Base-by-base conservation (phyloP, 2,113 vertebrate species). In the Semnornis frantzii region DNA sequence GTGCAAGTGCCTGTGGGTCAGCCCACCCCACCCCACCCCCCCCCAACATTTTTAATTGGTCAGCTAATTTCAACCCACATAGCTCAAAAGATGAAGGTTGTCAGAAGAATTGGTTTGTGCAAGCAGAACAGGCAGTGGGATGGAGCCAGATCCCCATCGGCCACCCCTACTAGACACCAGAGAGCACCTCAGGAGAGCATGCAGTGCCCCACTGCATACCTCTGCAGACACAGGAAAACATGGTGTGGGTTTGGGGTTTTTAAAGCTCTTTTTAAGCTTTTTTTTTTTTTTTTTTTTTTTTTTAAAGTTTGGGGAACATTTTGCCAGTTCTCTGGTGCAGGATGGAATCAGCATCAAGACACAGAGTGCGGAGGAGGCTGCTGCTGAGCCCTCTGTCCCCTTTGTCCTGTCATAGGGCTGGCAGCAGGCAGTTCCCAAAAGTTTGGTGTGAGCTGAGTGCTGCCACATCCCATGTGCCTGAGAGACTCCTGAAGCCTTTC, bases 1-100 rank as follows among this genome's bases (percentile, higher is more conserved):
- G 6, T 58, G 58, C 34, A 52, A 52, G 65, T 74, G 60, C n/a
- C 72, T 70, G 64, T 7, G n/a, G 69, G 82, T 39, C 82, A 90
- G 62, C 70, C 76, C 76, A 68, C 48, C 62, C n/a, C n/a, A n/a
- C n/a, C n/a, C n/a, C n/a, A n/a, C n/a, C n/a, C n/a, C n/a, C 37
- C 58, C 1, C 0, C 19, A 28, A 37, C 58, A n/a, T 64, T 76
- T 59, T 71, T 57, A 60, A 75, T 46, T 0, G 4, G 73, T 74
- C 90, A 83, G 76, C 60, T 68, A 28, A 85, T 83, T 75, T 57
- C 65, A 83, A 3, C 64, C 54, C 58, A 34, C 6, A 42, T 42
- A 42, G 42, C 42, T 42, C 42, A 15, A 42, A 42, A 42, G 13
- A 15, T 15, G 42, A 42, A 42, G 42, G 8, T 48, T 48, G 46